Conservation (phyloP, 2,113 vertebrate genomes). For the Zapus hudsonius region DNA sequence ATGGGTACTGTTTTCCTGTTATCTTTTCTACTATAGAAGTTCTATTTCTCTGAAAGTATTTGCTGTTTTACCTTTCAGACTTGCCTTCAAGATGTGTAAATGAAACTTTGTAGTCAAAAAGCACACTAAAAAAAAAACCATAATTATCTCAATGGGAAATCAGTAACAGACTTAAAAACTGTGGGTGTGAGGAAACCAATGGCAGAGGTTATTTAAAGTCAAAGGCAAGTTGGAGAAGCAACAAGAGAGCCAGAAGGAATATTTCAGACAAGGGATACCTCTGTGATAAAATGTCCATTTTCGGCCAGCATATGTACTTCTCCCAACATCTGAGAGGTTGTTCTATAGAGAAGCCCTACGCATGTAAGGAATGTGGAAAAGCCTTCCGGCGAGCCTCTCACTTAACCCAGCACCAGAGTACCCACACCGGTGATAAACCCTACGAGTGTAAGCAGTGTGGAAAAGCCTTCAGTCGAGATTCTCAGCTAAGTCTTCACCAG, state of each 20-base stretch:
- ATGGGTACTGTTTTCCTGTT: neutral
- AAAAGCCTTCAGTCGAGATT: conserved; percentile 80
- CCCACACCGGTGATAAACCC: conserved; percentile 82
- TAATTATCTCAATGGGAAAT: conserved; percentile 65
- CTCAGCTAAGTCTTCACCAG: conserved; percentile 80
- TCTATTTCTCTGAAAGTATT: conserved; percentile 25
- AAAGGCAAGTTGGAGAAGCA: conserved; percentile 44
- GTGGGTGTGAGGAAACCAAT: conserved; percentile 33
- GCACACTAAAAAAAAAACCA: conserved; percentile 21
- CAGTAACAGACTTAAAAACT: conserved; percentile 22
- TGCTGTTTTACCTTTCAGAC: conserved; percentile 67
- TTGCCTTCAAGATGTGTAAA: conserved; percentile 61
- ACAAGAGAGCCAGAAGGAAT: conserved; percentile 53
- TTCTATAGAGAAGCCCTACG: conserved; percentile 80
- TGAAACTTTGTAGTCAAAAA: conserved; percentile 59
- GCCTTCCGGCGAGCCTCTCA: conserved; percentile 73
- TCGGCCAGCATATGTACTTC: conserved; percentile 57
- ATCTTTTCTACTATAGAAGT: conserved; percentile 3
- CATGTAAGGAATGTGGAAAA: conserved; percentile 79
- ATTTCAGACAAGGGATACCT: conserved; percentile 65
- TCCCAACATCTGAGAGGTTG: conserved; percentile 69
- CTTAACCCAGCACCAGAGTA: conserved; percentile 79
- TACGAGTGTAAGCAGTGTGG: conserved; percentile 80
- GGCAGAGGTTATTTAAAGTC: conserved; percentile 60
- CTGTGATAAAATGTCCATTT: conserved; percentile 73